These are phyloP conservation scores for Acrocephalus scirpaceus DNA, from an alignment of 2,797 vertebrate species.

Conservation along the genomic window DNA sequence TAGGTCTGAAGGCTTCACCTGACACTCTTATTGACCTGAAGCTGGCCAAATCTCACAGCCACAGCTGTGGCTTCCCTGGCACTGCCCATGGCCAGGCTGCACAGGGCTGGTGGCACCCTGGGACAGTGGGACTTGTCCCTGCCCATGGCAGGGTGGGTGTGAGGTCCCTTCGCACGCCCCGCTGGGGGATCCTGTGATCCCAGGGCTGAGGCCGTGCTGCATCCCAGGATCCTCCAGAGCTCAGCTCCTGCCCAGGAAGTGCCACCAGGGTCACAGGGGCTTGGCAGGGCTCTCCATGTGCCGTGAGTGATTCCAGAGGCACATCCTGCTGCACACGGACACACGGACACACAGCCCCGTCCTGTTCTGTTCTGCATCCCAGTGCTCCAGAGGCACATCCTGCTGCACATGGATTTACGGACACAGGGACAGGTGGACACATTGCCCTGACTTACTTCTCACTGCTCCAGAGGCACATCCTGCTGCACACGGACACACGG, in stretches of 20 bases:
- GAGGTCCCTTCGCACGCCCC: no score
- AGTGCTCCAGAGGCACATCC: no score
- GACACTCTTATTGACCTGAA: accelerated
- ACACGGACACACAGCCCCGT: neutral
- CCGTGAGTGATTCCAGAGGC: accelerated
- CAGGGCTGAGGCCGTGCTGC: neutral
- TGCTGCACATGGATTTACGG: neutral
- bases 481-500: no score
- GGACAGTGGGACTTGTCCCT: neutral
- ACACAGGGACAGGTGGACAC: no score
- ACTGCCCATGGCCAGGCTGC: neutral
- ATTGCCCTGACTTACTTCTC: no score
- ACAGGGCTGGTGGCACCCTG: neutral
- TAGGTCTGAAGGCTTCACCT: neutral
- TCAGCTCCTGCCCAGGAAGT: neutral
- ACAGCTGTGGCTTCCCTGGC: neutral
- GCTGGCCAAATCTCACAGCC: neutral
- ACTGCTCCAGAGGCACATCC: no score
- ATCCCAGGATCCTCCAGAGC: neutral
- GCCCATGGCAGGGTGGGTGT: neutral
- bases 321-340: neutral
- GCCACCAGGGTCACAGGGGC: neutral
- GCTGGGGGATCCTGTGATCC: neutral
- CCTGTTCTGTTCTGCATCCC: no score
- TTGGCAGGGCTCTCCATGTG: neutral